Percentiles rank a stretch among this genome's conserved stretches.
These are phyloP conservation scores for Trissolcus brochymenae DNA, from an alignment of 2,888 invertebrate genomes.

Conservation along the genomic window DNA sequence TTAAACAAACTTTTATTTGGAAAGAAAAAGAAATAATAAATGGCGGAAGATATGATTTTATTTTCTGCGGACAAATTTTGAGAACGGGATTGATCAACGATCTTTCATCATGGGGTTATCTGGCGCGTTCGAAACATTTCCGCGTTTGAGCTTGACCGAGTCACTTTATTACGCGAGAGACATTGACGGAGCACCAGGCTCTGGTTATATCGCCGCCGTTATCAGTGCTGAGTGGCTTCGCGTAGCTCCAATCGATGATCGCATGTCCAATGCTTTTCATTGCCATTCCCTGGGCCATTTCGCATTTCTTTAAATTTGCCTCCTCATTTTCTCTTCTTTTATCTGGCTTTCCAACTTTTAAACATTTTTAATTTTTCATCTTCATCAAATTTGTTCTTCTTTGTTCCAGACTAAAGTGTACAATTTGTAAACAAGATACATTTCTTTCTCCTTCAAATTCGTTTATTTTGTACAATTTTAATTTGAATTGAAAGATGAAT, in stretches of 20 bases:
- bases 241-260: slow-evolving; percentile 20
- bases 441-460: no score
- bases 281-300: slow-evolving; percentile 7
- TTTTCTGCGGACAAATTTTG: slow-evolving; percentile 12
- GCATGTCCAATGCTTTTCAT: not conserved
- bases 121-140: slow-evolving; percentile 42
- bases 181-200: slow-evolving; percentile 47
- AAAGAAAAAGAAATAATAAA: no score
- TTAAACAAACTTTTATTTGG: no score
- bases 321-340: not conserved
- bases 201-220: slow-evolving; percentile 33
- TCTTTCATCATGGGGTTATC: slow-evolving; percentile 42
- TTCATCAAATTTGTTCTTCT: no score
- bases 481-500: no score
- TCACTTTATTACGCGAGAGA: slow-evolving; percentile 48
- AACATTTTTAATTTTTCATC: no score
- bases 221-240: slow-evolving; percentile 25
- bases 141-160: slow-evolving; percentile 44
- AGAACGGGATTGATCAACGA: slow-evolving; percentile 32
- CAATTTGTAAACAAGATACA: no score
- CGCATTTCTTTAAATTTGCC: slow-evolving; percentile 13
- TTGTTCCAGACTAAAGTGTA: no score
- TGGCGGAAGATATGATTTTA: no score
- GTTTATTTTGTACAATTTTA: no score
- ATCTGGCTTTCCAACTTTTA: no score